Evolutionary conservation across 2,797 vertebrate genomes (phyloP), one percentile per base, ranked within the genome.

Genomic region (Sebastes nivosus): DNA sequence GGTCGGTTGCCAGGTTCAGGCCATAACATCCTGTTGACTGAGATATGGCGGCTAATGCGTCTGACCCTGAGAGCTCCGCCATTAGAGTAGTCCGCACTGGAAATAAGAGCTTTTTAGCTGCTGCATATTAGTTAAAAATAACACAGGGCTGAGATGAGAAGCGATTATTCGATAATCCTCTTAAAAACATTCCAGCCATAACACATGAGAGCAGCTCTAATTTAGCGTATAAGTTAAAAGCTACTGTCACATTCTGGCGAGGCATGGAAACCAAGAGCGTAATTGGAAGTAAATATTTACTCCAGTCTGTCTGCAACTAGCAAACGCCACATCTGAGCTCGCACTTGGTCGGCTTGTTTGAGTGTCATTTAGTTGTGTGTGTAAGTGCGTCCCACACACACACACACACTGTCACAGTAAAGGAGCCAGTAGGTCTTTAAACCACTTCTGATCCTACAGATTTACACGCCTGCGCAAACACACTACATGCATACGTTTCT

Each of bases 281-380:
- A 86, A 92, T 80, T 87, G 83, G 65, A 34, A 63, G 84, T 86
- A 88, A 90, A 93, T 87, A 90, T 92, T 92, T 89, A 87, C 81
- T 80, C 25, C 67, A 81, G 83, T 82, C 60, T 88, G 83, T 82
- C 66, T 85, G 60, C 66, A 82, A 81, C 73, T 3, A 9, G 73
- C 58, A 81, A 84, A 88, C 70, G 77, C 46, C 71, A 83, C 77
- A 75, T 82, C 68, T 64, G 46, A 84, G 67, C 55, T 59, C 38
- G 30, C 59, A 50, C 79, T 70, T n/a, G 38, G n/a, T 52, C 32
- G 11, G 8, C 68, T 70, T 59, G 77, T 87, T 82, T 61, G 59
- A 57, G 68, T 82, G 78, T 85, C 72, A 76, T 83, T 80, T 57
- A 60, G 61, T 72, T 13, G 75, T 57, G 46, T 61, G 16, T 50